These are phyloP conservation scores for Bos javanicus DNA, from an alignment of 2,113 vertebrate species.

Conservation along the genomic window DNA sequence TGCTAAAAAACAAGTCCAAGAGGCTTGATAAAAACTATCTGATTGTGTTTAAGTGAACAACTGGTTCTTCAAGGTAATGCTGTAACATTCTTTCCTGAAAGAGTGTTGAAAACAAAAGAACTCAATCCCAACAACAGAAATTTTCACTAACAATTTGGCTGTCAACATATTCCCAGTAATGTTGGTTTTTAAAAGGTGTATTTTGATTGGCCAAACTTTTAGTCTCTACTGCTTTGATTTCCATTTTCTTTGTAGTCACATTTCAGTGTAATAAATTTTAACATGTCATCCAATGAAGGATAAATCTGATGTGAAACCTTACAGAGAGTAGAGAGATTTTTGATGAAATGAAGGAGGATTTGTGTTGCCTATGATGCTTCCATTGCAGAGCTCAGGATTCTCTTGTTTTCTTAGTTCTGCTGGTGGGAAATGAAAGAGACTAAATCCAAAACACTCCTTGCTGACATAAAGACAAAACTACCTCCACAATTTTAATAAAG, in stretches of 20 bases:
- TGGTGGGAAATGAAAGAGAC: slow-evolving; percentile 1
- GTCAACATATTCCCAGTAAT: not conserved
- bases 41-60: not conserved
- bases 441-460: not conserved
- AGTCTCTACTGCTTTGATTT: not conserved
- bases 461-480: slow-evolving; percentile 2
- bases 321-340: not conserved
- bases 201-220: not conserved
- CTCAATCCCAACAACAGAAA: not conserved
- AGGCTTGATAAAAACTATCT: not conserved
- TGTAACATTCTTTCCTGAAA: not conserved
- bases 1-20: not conserved
- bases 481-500: slow-evolving; percentile 32
- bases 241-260: slow-evolving; percentile 23
- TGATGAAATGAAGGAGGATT: not conserved
- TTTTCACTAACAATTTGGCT: not conserved
- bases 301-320: not conserved
- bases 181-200: not conserved
- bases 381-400: not conserved
- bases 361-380: not conserved
- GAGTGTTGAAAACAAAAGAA: not conserved
- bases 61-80: not conserved
- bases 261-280: slow-evolving; percentile 19
- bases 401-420: slow-evolving; percentile 18
- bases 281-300: not conserved